Conservation (phyloP, 2,797 vertebrate genomes). For the Discoglossus pictus region DNA sequence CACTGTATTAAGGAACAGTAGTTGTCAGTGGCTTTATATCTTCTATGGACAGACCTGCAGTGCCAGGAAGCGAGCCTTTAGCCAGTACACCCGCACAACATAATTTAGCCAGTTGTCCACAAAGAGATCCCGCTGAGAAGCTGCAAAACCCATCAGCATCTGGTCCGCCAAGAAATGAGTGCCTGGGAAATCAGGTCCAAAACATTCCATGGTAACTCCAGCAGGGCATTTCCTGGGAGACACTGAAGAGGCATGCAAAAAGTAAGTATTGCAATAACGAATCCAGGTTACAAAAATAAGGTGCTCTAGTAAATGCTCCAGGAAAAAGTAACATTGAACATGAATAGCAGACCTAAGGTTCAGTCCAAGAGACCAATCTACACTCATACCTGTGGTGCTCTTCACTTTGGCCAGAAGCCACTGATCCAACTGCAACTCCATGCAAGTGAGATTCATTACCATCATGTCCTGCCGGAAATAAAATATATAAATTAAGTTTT, state of each 20-base stretch:
- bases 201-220: conserved; percentile 66
- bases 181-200: conserved; percentile 83
- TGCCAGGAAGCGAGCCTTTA: conserved; percentile 89
- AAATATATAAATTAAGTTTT: background rate
- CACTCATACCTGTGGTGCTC: conserved; percentile 76
- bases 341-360: background rate
- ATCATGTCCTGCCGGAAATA: conserved; percentile 83
- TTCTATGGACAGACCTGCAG: conserved; percentile 78
- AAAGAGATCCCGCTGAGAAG: conserved; percentile 90
- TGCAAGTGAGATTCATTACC: conserved; percentile 91
- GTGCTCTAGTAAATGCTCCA: too few relatives aligned
- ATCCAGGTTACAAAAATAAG: background rate
- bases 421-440: conserved; percentile 94
- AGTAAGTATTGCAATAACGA: background rate
- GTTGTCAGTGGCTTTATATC: background rate
- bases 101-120: conserved; percentile 86
- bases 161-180: conserved; percentile 87
- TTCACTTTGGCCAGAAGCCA: conserved; percentile 89
- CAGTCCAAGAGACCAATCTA: too few relatives aligned
- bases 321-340: background rate
- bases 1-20: background rate
- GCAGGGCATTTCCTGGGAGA: conserved; percentile 74
- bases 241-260: conserved; percentile 62
- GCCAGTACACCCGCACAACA: conserved; percentile 90
- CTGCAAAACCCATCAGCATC: conserved; percentile 85